These are phyloP conservation scores for Eulemur coronatus DNA, from an alignment of 2,797 vertebrate species.

Conservation along the genomic window DNA sequence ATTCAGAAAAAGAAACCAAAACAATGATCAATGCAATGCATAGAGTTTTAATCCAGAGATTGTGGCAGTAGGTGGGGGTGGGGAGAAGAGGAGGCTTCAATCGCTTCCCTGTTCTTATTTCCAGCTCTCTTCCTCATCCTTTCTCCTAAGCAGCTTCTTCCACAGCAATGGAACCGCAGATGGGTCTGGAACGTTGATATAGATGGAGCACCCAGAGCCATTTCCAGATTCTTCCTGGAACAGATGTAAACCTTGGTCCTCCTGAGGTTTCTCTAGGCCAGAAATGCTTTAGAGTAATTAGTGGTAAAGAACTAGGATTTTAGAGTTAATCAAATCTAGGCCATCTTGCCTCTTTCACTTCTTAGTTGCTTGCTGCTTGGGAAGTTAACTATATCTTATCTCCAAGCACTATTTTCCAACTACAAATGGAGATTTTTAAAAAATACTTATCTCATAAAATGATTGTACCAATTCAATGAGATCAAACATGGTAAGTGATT, in stretches of 20 bases:
- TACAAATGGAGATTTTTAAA: not conserved
- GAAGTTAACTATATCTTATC: not conserved
- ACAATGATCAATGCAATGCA: not conserved
- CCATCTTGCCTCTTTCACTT: not conserved
- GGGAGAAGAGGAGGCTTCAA: not conserved
- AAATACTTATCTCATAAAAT: not conserved
- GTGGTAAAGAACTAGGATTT: not conserved
- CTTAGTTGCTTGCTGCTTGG: not conserved
- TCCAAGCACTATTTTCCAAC: not conserved
- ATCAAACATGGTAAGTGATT: not conserved
- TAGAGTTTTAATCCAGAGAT: not conserved
- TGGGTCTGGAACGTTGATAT: not conserved
- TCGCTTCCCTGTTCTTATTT: not conserved
- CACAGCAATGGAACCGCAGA: not conserved
- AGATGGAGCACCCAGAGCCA: not conserved
- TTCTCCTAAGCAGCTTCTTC: not conserved
- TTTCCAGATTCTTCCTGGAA: not conserved
- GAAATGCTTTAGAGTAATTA: constrained; percentile 3
- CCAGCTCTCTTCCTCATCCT: not conserved
- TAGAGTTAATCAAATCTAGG: not conserved
- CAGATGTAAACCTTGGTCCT: not conserved
- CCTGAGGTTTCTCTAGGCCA: not conserved
- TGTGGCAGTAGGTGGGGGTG: not conserved
- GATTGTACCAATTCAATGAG: not conserved
- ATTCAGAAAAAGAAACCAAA: not conserved